These are phyloP conservation scores for Brachypalpus laphriformis DNA, from an alignment of 2,888 invertebrate species.

Conservation along the genomic window DNA sequence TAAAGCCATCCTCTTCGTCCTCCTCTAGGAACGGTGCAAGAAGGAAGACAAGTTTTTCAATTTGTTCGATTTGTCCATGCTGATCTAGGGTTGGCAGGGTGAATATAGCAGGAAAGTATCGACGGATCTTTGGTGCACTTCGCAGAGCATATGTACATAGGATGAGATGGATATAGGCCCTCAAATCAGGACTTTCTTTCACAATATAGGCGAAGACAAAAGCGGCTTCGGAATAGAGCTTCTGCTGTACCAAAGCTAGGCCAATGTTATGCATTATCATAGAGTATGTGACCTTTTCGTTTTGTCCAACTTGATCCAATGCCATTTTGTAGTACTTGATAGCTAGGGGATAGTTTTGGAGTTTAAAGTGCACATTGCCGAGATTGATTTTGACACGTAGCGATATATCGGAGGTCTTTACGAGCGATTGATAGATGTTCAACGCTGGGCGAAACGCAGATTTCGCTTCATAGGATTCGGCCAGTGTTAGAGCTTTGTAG, in stretches of 20 bases:
- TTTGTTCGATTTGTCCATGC: constrained; percentile 43
- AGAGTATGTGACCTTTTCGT: constrained; percentile 41
- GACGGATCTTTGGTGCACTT: constrained; percentile 24
- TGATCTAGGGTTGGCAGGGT: constrained; percentile 20
- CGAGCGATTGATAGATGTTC: constrained; percentile 44
- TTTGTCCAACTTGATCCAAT: constrained; percentile 64
- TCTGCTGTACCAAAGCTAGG: constrained; percentile 50
- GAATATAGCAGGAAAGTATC: constrained; percentile 26
- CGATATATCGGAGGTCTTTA: constrained; percentile 38
- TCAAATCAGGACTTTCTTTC: constrained; percentile 44
- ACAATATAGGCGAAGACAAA: constrained; percentile 49
- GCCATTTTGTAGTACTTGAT: constrained; percentile 69
- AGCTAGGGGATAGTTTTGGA: constrained; percentile 30
- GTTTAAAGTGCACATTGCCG: constrained; percentile 65
- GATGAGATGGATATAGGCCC: constrained; percentile 41
- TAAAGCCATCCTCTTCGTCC: constrained; percentile 46
- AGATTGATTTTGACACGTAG: constrained; percentile 67
- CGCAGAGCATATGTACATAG: constrained; percentile 29
- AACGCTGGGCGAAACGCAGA: constrained; percentile 31
- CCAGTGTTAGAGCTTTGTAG: constrained; percentile 26
- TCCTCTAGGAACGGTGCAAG: constrained; percentile 44
- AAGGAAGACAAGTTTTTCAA: constrained; percentile 43
- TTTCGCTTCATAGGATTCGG: constrained; percentile 54
- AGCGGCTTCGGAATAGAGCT: constrained; percentile 46
- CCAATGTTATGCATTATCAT: constrained; percentile 68